A percentile compares a stretch with the other conserved stretches of the same genome.
phyloP scores from a whole-genome alignment of 2,797 vertebrate species.

The Anguilla anguilla region DNA sequence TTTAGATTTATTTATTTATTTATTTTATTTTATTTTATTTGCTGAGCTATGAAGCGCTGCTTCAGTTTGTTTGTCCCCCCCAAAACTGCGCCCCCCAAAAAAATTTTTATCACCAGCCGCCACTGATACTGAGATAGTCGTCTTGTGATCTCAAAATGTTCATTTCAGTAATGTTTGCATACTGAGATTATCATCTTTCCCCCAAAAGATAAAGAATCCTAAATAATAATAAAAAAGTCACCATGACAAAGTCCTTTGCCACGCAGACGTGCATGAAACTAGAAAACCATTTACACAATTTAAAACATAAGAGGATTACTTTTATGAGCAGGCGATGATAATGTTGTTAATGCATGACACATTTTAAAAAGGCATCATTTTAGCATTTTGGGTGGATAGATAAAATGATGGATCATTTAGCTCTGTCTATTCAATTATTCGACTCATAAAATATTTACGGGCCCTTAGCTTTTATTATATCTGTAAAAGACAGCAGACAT shows the following conservation, averaged over 20 bases:
- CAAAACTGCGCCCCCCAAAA: no score
- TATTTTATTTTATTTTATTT: no score
- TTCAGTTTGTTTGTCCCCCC: no score
- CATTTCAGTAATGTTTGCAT: background rate
- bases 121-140: background rate
- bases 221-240: background rate
- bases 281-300: background rate
- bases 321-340: background rate
- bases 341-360: background rate
- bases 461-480: background rate
- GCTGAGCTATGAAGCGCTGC: no score
- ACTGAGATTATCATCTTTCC: background rate
- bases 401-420: background rate
- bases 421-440: background rate
- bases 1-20: no score
- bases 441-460: background rate
- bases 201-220: background rate
- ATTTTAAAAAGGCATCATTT: conserved; percentile 1
- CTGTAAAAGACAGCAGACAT: background rate
- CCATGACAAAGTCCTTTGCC: background rate
- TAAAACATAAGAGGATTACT: background rate
- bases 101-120: no score
- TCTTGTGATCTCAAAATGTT: background rate
- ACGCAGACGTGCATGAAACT: background rate
- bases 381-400: background rate